Evolutionary conservation across 2,888 invertebrate species (phyloP).

Genomic region (Dryadula phaetusa): DNA sequence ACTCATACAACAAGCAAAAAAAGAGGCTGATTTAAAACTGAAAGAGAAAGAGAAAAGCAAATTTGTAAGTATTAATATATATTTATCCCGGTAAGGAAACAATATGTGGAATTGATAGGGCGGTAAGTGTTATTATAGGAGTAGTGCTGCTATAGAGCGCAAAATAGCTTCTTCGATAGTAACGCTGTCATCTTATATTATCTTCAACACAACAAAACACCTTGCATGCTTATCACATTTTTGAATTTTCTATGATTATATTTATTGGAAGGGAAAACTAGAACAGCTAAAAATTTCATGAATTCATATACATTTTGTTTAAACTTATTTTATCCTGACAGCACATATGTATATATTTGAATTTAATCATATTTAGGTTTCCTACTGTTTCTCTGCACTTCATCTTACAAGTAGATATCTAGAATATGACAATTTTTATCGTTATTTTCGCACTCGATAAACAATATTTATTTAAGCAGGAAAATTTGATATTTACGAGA

Average conservation of each 20-base stretch:
- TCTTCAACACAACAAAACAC: conserved; percentile 35
- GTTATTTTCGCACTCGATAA: conserved; percentile 18
- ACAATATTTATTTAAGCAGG: conserved; percentile 31
- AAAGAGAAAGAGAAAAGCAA: conserved; percentile 84
- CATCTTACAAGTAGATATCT: conserved; percentile 12
- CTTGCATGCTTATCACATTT: conserved; percentile 47
- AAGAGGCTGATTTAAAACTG: conserved; percentile 83
- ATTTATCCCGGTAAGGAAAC: conserved; percentile 74
- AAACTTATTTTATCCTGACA: neutral
- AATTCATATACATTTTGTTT: neutral
- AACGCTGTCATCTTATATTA: conserved; percentile 46
- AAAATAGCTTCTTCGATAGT: conserved; percentile 72
- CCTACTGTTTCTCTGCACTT: conserved; percentile 20
- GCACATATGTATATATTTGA: neutral
- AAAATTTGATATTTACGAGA: conserved; percentile 58
- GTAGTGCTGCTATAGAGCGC: conserved; percentile 71
- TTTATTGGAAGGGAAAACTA: neutral
- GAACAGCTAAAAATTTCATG: conserved; percentile 22
- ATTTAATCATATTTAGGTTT: conserved; percentile 13
- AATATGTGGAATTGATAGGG: conserved; percentile 75
- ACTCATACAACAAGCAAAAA: conserved; percentile 85
- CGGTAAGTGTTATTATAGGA: conserved; percentile 77
- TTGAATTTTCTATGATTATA: conserved; percentile 28
- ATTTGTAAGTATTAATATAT: conserved; percentile 83
- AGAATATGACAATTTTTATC: conserved; percentile 16